phyloP scores from a whole-genome alignment of 2,888 invertebrate genomes.

The Cephonodes hylas region DNA sequence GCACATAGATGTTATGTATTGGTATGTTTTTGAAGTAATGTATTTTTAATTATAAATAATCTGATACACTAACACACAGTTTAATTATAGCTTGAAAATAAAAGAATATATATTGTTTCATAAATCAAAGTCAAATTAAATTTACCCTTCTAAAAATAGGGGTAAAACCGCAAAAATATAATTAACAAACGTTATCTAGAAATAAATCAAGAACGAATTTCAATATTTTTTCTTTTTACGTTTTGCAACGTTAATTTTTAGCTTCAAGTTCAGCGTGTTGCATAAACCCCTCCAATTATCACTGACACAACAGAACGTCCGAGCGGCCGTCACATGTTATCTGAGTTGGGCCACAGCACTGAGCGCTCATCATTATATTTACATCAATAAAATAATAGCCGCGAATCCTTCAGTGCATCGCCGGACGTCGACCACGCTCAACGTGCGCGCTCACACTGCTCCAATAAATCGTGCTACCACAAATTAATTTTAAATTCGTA shows the following conservation, averaged over 20 bases:
- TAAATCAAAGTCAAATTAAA: too few relatives aligned
- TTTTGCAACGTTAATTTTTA: background rate
- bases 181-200: background rate
- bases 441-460: background rate
- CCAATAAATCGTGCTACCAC: background rate
- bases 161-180: too few relatives aligned
- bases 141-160: too few relatives aligned
- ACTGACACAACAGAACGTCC: slow-evolving; percentile 53
- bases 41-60: too few relatives aligned
- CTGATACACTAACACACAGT: too few relatives aligned
- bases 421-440: slow-evolving; percentile 41
- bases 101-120: too few relatives aligned
- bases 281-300: slow-evolving; percentile 68
- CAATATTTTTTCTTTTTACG: background rate
- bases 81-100: too few relatives aligned
- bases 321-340: slow-evolving; percentile 65
- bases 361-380: slow-evolving; percentile 61
- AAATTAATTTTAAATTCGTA: background rate
- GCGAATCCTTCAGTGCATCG: slow-evolving; percentile 53
- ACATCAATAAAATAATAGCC: slow-evolving; percentile 71
- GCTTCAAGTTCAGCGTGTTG: slow-evolving; percentile 29
- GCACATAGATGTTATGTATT: too few relatives aligned
- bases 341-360: slow-evolving; percentile 39
- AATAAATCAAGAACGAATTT: background rate
- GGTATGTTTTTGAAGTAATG: too few relatives aligned